phyloP scores from a whole-genome alignment of 2,797 vertebrate genomes.

The Syngnathus rostellatus region DNA sequence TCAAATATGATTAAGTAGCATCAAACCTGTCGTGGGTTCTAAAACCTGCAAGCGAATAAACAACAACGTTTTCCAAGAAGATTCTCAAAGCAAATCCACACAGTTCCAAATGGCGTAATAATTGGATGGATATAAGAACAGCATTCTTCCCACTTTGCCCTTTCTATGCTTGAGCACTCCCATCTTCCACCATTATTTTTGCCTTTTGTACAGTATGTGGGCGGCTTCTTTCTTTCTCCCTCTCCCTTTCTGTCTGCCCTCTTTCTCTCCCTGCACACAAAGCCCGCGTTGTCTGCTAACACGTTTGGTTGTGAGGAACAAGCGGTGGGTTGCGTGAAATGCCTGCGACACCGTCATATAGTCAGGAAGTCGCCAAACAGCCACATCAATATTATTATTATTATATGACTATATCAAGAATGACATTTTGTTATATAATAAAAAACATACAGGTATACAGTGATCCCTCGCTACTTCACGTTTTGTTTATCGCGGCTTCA shows the following conservation, averaged over 20 bases:
- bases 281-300: constrained; percentile 52
- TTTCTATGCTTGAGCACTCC: neutral
- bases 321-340: constrained; percentile 53
- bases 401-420: too few species aligned
- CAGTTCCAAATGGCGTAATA: neutral
- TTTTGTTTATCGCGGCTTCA: too few species aligned
- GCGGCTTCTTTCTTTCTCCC: constrained; percentile 40
- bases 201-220: constrained; percentile 52
- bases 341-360: constrained; percentile 40
- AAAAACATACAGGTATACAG: too few species aligned
- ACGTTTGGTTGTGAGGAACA: constrained; percentile 45
- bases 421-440: too few species aligned
- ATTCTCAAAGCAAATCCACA: neutral
- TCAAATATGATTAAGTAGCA: neutral
- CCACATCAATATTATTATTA: too few species aligned
- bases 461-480: too few species aligned
- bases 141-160: neutral
- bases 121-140: neutral
- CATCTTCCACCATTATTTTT: constrained; percentile 44
- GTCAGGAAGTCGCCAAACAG: constrained; percentile 21
- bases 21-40: neutral
- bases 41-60: neutral
- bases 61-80: neutral
- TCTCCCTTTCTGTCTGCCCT: constrained; percentile 35
- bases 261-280: constrained; percentile 50